These are phyloP conservation scores for Drosophila lowei DNA, from an alignment of 1,140 invertebrate genomes.

Conservation along the genomic window DNA sequence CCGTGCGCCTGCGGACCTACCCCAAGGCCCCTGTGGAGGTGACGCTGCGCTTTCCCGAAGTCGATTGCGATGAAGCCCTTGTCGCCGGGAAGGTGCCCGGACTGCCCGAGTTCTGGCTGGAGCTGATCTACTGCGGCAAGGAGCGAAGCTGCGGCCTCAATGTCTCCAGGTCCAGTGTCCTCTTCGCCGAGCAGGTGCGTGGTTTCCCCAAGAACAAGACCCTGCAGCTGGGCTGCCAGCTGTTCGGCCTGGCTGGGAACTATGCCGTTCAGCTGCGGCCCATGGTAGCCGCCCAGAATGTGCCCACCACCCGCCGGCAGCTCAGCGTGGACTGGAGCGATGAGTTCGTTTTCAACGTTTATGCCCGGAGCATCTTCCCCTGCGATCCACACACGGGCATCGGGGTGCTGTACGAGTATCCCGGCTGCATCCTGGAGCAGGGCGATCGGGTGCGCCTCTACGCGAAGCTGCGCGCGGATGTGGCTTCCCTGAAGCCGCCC, in stretches of 20 bases:
- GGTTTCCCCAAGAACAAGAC: constrained; percentile 88
- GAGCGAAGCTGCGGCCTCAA: constrained; percentile 83
- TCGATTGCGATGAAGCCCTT: constrained; percentile 85
- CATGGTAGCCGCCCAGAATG: constrained; percentile 84
- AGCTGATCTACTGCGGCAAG: constrained; percentile 90
- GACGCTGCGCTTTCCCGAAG: constrained; percentile 88
- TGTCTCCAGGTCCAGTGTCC: constrained; percentile 83
- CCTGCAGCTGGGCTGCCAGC: constrained; percentile 88
- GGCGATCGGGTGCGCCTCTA: constrained; percentile 90
- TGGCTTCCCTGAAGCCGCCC: constrained; percentile 86
- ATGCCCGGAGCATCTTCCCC: constrained; percentile 90
- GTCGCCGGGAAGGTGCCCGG: constrained; percentile 83
- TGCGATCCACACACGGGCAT: constrained; percentile 88
- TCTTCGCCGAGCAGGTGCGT: constrained; percentile 88
- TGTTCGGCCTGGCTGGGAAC: constrained; percentile 90
- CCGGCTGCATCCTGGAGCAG: constrained; percentile 88
- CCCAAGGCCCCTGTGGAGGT: constrained; percentile 88
- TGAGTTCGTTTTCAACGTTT: constrained; percentile 91
- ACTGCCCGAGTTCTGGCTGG: constrained; percentile 88
- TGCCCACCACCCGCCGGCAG: constrained; percentile 86
- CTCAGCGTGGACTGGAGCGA: constrained; percentile 91
- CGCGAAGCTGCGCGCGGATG: constrained; percentile 87
- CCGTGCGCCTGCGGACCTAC: constrained; percentile 90
- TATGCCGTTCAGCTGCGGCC: constrained; percentile 88
- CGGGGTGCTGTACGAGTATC: constrained; percentile 91